Evolutionary conservation across 2,113 vertebrate species (phyloP).

Genomic region (Stegastes partitus): DNA sequence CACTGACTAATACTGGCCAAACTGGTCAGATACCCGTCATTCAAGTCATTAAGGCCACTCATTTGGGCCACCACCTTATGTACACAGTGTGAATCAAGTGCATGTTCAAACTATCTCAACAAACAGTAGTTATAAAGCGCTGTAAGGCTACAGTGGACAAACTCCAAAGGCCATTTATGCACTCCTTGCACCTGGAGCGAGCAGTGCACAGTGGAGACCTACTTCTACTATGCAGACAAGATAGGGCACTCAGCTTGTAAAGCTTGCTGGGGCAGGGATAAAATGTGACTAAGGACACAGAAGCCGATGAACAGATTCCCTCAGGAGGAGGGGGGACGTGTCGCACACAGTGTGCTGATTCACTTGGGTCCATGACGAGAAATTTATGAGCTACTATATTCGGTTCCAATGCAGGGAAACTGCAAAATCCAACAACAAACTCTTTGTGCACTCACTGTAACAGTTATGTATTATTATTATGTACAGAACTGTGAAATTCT

Average conservation of each 20-base stretch:
- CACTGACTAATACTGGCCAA: conserved; percentile 39
- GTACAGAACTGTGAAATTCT: not conserved
- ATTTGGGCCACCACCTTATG: conserved; percentile 38
- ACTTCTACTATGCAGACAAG: conserved; percentile 34
- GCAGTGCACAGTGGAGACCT: conserved; percentile 20
- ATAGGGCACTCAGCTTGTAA: conserved; percentile 42
- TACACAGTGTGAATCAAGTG: not conserved
- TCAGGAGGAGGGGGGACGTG: conserved; percentile 30
- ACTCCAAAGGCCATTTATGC: conserved; percentile 33
- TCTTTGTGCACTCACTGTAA: not conserved
- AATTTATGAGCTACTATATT: conserved; percentile 73
- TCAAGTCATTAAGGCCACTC: conserved; percentile 12
- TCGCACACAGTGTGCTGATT: conserved; percentile 60
- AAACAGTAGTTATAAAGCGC: not conserved
- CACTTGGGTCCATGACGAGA: conserved; percentile 58
- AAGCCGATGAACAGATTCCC: conserved; percentile 64
- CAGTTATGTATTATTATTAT: not conserved
- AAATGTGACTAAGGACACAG: conserved; percentile 72
- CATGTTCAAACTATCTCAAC: not conserved
- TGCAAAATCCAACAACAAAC: conserved; percentile 28
- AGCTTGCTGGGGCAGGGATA: conserved; percentile 54
- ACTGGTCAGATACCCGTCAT: conserved; percentile 45
- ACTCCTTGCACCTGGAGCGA: conserved; percentile 10
- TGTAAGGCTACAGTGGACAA: not conserved
- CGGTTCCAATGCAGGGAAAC: conserved; percentile 33